Conservation (phyloP, 2,113 vertebrate species). For the Osmerus eperlanus region DNA sequence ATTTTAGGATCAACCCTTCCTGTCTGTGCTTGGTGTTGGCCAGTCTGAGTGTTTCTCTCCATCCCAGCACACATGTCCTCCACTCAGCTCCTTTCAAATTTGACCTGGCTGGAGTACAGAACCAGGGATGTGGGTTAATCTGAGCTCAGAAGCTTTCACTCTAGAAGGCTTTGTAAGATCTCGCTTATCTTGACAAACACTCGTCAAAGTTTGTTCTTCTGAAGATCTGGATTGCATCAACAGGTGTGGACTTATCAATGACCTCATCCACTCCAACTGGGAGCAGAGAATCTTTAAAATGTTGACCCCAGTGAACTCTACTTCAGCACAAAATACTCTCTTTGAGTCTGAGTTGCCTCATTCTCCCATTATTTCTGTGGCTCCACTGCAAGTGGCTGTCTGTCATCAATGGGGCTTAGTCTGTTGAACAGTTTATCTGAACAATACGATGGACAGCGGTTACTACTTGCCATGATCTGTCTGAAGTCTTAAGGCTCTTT, state of each 20-base stretch:
- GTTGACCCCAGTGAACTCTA: slow-evolving; percentile 23
- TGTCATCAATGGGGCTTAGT: slow-evolving; percentile 29
- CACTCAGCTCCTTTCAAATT: slow-evolving; percentile 53
- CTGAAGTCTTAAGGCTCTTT: too few species aligned
- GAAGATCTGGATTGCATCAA: slow-evolving; percentile 41
- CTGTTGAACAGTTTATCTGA: slow-evolving; percentile 18
- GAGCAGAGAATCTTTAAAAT: slow-evolving; percentile 32
- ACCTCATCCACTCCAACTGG: slow-evolving; percentile 49
- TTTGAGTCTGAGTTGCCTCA: slow-evolving; percentile 4
- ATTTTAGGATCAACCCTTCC: slow-evolving; percentile 4
- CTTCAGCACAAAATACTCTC: slow-evolving; percentile 5
- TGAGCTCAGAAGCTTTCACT: slow-evolving; percentile 39
- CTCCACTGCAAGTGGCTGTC: slow-evolving; percentile 24
- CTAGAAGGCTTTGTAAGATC: slow-evolving; percentile 23
- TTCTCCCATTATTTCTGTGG: slow-evolving; percentile 20
- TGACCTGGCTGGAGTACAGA: slow-evolving; percentile 51
- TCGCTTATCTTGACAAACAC: slow-evolving; percentile 34
- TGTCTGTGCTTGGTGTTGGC: slow-evolving; percentile 9
- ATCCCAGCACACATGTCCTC: slow-evolving; percentile 25
- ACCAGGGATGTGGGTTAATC: slow-evolving; percentile 54
- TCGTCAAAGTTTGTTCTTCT: slow-evolving; percentile 24
- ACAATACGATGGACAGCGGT: slow-evolving; percentile 37
- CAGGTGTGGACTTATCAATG: slow-evolving; percentile 36
- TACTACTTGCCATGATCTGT: slow-evolving; percentile 18
- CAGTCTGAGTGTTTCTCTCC: slow-evolving; percentile 16